These are phyloP conservation scores for Teleogryllus occipitalis DNA, from an alignment of 1,140 invertebrate species.

Conservation along the genomic window DNA sequence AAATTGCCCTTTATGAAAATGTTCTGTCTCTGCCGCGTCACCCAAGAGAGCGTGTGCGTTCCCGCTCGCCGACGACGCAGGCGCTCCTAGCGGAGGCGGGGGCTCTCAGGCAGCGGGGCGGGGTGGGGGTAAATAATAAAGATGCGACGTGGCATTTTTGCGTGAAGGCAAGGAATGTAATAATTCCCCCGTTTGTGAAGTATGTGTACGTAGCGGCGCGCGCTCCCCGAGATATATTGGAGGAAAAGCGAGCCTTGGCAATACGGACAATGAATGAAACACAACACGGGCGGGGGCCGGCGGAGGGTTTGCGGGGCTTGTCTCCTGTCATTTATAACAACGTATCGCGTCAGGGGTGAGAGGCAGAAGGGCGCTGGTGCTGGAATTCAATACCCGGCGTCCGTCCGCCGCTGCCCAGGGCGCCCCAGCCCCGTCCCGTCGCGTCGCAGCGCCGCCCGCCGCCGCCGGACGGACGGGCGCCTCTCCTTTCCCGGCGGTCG, in stretches of 20 bases:
- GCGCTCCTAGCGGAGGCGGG: too few species aligned
- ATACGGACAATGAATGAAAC: neutral
- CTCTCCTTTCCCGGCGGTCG: too few species aligned
- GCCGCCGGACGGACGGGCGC: too few species aligned
- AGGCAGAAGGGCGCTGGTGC: neutral
- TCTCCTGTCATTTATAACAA: conserved; percentile 1
- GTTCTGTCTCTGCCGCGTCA: neutral
- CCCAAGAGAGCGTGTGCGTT: too few species aligned
- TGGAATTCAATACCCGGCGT: neutral
- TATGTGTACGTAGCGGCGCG: neutral
- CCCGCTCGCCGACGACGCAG: too few species aligned
- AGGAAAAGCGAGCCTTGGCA: neutral
- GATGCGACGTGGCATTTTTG: neutral
- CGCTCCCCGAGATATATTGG: neutral
- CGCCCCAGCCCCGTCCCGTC: neutral
- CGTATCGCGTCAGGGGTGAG: neutral
- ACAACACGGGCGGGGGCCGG: neutral
- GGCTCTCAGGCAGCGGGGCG: too few species aligned
- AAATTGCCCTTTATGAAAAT: neutral
- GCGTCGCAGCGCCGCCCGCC: neutral
- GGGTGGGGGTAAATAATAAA: neutral
- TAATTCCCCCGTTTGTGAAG: neutral
- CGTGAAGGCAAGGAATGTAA: neutral
- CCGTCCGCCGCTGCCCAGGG: neutral
- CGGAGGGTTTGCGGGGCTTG: neutral